Conservation (phyloP, 2,888 invertebrate species). For the Stenotaenia linearis region DNA sequence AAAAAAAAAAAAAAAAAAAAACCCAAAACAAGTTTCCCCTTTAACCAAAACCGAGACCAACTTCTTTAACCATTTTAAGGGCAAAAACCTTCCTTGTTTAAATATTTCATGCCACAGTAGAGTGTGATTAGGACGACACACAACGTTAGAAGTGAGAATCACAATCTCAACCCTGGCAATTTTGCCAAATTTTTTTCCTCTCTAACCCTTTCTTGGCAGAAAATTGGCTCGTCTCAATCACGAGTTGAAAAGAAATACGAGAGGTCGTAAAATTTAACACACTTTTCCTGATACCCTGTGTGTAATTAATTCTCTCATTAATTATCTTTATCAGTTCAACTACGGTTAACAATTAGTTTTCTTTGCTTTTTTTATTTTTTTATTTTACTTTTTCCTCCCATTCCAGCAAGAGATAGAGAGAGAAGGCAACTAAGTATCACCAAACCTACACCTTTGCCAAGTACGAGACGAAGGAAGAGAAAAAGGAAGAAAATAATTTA, state of each 20-base stretch:
- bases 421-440: conserved; percentile 4
- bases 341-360: conserved; percentile 9
- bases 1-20: not conserved
- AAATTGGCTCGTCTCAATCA: conserved; percentile 9
- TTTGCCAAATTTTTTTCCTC: not conserved
- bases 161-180: not conserved
- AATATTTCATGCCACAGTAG: conserved; percentile 4
- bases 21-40: not conserved
- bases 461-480: conserved; percentile 9
- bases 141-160: conserved; percentile 4
- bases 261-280: conserved; percentile 9
- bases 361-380: not conserved
- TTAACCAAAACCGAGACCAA: not conserved
- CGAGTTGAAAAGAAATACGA: conserved; percentile 3
- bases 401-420: not conserved
- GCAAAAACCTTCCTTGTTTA: not conserved
- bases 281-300: conserved; percentile 5
- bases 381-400: not conserved
- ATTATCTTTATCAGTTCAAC: conserved; percentile 9
- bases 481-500: conserved; percentile 4
- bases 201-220: conserved; percentile 1
- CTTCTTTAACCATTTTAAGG: not conserved
- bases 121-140: conserved; percentile 9
- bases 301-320: conserved; percentile 9
- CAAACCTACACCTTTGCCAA: not conserved